Evolutionary conservation across 2,797 vertebrate genomes (phyloP).

Genomic region (Arrhamphus sclerolepis): DNA sequence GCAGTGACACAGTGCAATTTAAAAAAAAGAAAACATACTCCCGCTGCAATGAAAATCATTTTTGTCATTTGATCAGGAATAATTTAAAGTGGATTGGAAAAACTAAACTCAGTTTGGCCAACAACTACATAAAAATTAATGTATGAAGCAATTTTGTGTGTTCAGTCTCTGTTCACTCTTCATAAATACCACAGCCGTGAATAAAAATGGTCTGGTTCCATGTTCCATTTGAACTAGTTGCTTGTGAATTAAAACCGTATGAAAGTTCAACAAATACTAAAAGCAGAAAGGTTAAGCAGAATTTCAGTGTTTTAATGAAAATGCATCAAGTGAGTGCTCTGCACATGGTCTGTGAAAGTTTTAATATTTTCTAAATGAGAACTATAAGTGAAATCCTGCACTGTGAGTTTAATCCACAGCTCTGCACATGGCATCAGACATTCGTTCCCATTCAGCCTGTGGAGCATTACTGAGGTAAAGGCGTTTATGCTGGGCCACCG

Average conservation of each 20-base stretch:
- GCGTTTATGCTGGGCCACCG: not conserved
- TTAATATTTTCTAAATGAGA: not conserved
- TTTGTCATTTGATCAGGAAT: not conserved
- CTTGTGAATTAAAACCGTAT: no score
- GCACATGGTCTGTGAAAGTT: no score
- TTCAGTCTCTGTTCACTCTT: no score
- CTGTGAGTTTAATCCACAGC: not conserved
- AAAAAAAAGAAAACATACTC: no score
- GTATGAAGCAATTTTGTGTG: not conserved
- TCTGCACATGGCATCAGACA: not conserved
- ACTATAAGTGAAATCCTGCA: not conserved
- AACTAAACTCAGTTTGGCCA: not conserved
- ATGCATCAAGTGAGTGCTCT: not conserved
- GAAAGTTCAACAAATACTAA: no score
- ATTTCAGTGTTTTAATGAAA: not conserved
- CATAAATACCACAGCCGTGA: not conserved
- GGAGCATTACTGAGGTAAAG: slow-evolving; percentile 1
- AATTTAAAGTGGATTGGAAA: not conserved
- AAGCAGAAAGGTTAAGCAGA: no score
- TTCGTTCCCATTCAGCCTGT: not conserved
- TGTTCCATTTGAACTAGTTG: not conserved
- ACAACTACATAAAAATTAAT: not conserved
- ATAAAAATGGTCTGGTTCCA: not conserved
- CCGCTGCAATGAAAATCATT: not conserved
- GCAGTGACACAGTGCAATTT: no score